Base-by-base conservation (phyloP, 2,888 invertebrate species). In the Keiferia lycopersicella region DNA sequence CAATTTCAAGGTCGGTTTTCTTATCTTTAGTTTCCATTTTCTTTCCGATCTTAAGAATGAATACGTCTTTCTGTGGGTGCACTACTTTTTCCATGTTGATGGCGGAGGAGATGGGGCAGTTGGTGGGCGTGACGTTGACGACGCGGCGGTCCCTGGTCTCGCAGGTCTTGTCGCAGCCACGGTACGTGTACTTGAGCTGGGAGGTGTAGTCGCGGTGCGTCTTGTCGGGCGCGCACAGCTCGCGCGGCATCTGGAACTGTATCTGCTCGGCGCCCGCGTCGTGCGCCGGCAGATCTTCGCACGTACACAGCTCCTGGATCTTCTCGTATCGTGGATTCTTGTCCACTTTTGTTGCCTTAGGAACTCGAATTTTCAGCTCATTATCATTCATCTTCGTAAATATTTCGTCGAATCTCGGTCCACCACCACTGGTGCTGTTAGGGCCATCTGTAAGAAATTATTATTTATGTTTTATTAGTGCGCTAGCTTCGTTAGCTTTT, bases 1-100 rank as follows among this genome's bases (percentile, higher is more conserved):
- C 90, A 69, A 91, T 91, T 80, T 90, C 91, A 11, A 91, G 79
- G 67, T 91, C 91, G 22, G 90, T 91, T 69, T 86, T 91, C 71
- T 88, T 91, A 63, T 91, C 88, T 71, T 84, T 83, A 0, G 86
- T 87, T 73, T 91, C 91, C 20, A 91, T 72, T 70, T 90, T 91
- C 66, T 91, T 91, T 30, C 91, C 91, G 65, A 91, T 90, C 79
- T 90, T 91, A 7, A 91, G 75, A 70, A 91, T 88, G 64, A 91
- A 91, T 1, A 91, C 90, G 67, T 91, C 91, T 73, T 88, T 91
- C 56, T 80, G 73, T 0, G 86, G 85, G 65, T 90, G 82, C 11
- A 83, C 26, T 18, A 78, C 69, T 78, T 91, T 91, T 64, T 81
- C 80, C 83, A 91, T 87, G 60, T 86, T 78, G 0, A 89, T 81